Conservation (phyloP, 2,888 invertebrate genomes). For the Trissolcus brochymenae region DNA sequence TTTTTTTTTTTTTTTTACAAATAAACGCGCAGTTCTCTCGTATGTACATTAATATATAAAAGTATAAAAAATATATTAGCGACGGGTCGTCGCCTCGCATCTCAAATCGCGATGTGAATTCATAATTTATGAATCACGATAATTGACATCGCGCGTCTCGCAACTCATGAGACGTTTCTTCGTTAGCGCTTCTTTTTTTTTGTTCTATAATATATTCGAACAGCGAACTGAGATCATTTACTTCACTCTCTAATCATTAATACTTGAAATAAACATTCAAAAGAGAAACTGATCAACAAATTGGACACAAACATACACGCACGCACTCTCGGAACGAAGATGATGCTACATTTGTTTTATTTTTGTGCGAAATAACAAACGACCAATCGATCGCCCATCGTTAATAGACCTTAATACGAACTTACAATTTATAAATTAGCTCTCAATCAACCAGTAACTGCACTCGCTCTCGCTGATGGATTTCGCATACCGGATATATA, state of each 20-base stretch:
- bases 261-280: conserved; percentile 7
- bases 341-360: background rate
- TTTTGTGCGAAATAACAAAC: conserved; percentile 5
- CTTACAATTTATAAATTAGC: conserved; percentile 15
- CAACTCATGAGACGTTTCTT: conserved; percentile 27
- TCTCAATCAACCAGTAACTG: conserved; percentile 7
- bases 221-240: conserved; percentile 59
- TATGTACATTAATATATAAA: conserved; percentile 66
- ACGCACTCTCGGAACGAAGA: background rate
- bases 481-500: conserved; percentile 14
- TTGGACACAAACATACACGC: background rate
- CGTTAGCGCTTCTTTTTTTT: conserved; percentile 16
- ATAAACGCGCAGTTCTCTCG: conserved; percentile 54
- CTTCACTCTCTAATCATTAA: conserved; percentile 42
- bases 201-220: conserved; percentile 45
- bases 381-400: background rate
- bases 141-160: conserved; percentile 54
- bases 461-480: background rate
- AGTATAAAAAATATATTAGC: conserved; percentile 73
- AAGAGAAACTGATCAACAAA: background rate
- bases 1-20: conserved; percentile 32
- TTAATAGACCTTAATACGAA: background rate
- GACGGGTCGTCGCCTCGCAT: conserved; percentile 57
- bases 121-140: conserved; percentile 47
- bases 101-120: conserved; percentile 42